phyloP scores from a whole-genome alignment of 1,140 invertebrate genomes.

The Pygmarrhopalites habei region DNA sequence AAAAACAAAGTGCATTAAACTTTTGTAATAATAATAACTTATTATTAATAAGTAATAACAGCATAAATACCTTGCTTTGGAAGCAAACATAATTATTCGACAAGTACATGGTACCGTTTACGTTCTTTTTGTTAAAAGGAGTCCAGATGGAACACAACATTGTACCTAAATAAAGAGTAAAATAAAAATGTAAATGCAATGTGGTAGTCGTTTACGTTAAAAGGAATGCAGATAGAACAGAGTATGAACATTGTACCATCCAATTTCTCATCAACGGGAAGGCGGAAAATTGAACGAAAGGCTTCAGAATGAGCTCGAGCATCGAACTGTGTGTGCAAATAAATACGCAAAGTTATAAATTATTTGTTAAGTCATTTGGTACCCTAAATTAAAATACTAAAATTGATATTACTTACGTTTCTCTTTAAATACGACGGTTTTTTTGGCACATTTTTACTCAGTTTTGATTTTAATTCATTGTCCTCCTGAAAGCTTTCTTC shows the following conservation, averaged over 20 bases:
- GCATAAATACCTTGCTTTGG: slow-evolving; percentile 69
- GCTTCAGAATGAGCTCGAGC: slow-evolving; percentile 79
- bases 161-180: too few species aligned
- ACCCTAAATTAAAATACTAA: too few species aligned
- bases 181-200: slow-evolving; percentile 39
- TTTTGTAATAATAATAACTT: background rate
- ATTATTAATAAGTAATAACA: background rate
- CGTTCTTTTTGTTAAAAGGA: slow-evolving; percentile 87
- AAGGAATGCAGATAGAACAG: too few species aligned
- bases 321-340: slow-evolving; percentile 59
- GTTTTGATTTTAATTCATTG: slow-evolving; percentile 68
- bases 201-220: too few species aligned
- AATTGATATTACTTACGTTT: slow-evolving; percentile 42
- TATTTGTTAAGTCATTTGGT: too few species aligned
- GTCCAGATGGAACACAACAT: slow-evolving; percentile 73
- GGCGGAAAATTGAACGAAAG: slow-evolving; percentile 72
- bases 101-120: slow-evolving; percentile 82
- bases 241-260: slow-evolving; percentile 60
- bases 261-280: slow-evolving; percentile 80
- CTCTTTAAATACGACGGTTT: slow-evolving; percentile 82
- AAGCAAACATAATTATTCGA: slow-evolving; percentile 95
- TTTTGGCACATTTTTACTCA: slow-evolving; percentile 76
- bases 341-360: too few species aligned
- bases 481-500: slow-evolving; percentile 81
- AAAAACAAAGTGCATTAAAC: too few species aligned